phyloP scores from a whole-genome alignment of 2,797 vertebrate species.

The Galaxias olidus region DNA sequence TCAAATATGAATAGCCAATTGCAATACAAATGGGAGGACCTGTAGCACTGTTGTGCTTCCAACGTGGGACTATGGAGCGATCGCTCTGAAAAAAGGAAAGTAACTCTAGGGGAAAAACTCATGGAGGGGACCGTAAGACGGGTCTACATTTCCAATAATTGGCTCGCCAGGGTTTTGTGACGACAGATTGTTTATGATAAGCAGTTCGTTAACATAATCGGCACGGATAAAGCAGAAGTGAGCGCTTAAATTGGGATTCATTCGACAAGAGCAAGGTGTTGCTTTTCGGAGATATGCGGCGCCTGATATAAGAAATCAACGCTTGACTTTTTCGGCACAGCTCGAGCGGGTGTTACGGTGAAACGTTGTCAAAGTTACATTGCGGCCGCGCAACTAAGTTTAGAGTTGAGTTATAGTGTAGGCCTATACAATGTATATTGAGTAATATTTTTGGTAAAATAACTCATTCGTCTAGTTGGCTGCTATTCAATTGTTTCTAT shows the following conservation, averaged over 20 bases:
- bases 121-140: constrained; percentile 56
- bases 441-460: not conserved
- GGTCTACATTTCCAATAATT: constrained; percentile 59
- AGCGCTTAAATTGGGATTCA: constrained; percentile 62
- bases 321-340: constrained; percentile 30
- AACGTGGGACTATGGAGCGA: constrained; percentile 81
- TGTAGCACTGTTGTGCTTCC: constrained; percentile 71
- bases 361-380: constrained; percentile 1
- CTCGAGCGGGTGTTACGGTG: constrained; percentile 17
- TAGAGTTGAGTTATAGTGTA: constrained; percentile 18
- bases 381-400: not conserved
- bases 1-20: constrained; percentile 62
- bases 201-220: constrained; percentile 32
- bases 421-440: constrained; percentile 3
- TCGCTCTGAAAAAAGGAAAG: constrained; percentile 61
- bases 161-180: constrained; percentile 57
- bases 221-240: constrained; percentile 13
- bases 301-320: constrained; percentile 35
- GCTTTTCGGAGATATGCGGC: constrained; percentile 36
- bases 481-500: constrained; percentile 4
- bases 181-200: constrained; percentile 61
- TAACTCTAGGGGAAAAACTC: constrained; percentile 67
- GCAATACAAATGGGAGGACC: constrained; percentile 36
- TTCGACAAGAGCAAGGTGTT: constrained; percentile 39
- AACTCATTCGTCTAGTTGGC: constrained; percentile 6